These are phyloP conservation scores for Paraescarpia echinospica DNA, from an alignment of 1,140 invertebrate species.

Conservation along the genomic window DNA sequence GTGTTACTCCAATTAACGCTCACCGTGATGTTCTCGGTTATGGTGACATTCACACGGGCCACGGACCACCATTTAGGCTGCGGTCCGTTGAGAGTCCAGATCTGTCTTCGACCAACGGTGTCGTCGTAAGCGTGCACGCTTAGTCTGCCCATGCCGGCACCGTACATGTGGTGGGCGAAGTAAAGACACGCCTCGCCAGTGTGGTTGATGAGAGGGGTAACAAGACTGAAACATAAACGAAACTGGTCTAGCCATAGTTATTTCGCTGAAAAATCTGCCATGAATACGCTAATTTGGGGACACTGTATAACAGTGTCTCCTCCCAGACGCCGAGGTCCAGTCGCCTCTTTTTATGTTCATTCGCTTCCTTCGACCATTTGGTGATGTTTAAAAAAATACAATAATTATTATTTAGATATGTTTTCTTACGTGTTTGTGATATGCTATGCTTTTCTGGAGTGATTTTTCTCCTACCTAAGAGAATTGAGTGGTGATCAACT, in stretches of 20 bases:
- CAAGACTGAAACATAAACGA: background rate
- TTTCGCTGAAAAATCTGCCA: background rate
- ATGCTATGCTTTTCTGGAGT: too few species aligned
- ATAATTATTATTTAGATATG: too few species aligned
- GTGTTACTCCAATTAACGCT: background rate
- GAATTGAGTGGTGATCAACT: too few species aligned
- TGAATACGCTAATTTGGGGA: too few species aligned
- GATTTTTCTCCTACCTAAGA: too few species aligned
- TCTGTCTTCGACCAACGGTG: background rate
- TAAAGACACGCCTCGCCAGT: slow-evolving; percentile 36
- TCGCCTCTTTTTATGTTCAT: too few species aligned
- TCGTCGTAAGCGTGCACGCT: background rate
- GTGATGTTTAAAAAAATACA: too few species aligned
- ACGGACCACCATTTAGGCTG: background rate
- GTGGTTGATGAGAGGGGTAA: background rate
- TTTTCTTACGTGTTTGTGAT: too few species aligned
- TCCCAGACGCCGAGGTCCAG: too few species aligned
- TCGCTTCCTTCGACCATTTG: too few species aligned
- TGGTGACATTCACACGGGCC: background rate
- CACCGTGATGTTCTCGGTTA: background rate
- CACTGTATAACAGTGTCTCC: too few species aligned
- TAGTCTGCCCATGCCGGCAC: slow-evolving; percentile 49
- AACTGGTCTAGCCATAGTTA: background rate
- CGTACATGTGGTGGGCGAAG: slow-evolving; percentile 81
- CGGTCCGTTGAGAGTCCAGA: background rate